Conservation (phyloP, 2,888 invertebrate species). For the Mesorhabditis belari region DNA sequence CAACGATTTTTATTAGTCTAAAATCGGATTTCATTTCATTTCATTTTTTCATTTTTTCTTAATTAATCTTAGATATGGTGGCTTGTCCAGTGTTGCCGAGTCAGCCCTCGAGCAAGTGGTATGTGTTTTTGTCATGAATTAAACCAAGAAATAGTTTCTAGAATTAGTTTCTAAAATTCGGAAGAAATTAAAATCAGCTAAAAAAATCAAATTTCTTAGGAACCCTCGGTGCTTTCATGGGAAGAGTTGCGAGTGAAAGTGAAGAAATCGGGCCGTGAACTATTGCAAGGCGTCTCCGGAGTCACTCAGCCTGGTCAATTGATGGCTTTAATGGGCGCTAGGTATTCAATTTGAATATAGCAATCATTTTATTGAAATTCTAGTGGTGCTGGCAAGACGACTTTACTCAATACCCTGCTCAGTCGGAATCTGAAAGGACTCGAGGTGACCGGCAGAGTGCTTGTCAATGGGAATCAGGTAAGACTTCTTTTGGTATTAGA, state of each 20-base stretch:
- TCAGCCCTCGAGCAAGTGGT: slow-evolving; percentile 33
- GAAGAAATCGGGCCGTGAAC: slow-evolving; percentile 7
- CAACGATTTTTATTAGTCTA: no score
- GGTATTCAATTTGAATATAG: slow-evolving; percentile 18
- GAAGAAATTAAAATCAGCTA: no score
- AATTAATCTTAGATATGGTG: no score
- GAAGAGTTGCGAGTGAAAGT: slow-evolving; percentile 7
- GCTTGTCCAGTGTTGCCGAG: slow-evolving; percentile 17
- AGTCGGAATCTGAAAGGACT: slow-evolving; percentile 42
- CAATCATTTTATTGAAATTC: slow-evolving; percentile 5
- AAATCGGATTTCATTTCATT: no score
- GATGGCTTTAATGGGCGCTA: slow-evolving; percentile 51
- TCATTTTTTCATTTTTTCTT: no score
- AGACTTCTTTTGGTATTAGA: background rate
- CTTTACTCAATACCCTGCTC: slow-evolving; percentile 76
- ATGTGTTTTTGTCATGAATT: slow-evolving; percentile 12
- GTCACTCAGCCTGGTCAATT: slow-evolving; percentile 44
- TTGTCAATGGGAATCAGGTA: slow-evolving; percentile 38
- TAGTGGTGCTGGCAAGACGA: slow-evolving; percentile 85
- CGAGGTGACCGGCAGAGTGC: slow-evolving; percentile 48
- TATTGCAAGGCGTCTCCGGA: slow-evolving; percentile 31
- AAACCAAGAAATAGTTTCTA: no score
- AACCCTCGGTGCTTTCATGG: background rate
- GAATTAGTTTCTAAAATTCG: no score
- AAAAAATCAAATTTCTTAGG: background rate